Conservation (phyloP, 2,113 vertebrate genomes). For the Panthera uncia region DNA sequence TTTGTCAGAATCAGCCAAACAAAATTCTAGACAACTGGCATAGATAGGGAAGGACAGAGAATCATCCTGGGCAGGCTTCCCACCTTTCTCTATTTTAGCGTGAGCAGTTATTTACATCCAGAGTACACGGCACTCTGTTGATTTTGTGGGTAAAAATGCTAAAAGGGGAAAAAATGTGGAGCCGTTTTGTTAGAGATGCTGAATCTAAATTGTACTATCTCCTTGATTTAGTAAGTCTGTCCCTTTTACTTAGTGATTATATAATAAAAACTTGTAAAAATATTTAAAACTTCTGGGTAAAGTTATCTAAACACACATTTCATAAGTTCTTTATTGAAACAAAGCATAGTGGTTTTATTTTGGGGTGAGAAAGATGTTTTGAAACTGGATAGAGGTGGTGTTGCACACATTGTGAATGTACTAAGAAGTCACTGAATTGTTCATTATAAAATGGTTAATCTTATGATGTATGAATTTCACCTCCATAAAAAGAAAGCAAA, state of each 20-base stretch:
- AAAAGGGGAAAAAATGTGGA: not conserved
- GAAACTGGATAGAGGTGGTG: not conserved
- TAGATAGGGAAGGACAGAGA: not conserved
- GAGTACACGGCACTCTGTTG: not conserved
- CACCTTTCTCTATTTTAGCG: not conserved
- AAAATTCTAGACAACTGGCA: not conserved
- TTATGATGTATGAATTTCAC: not conserved
- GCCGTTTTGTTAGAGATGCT: not conserved
- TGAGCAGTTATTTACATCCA: not conserved
- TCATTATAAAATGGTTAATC: not conserved
- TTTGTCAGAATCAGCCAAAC: slow-evolving; percentile 44
- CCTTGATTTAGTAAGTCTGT: not conserved
- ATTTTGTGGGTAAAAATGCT: not conserved
- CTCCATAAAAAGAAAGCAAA: not conserved
- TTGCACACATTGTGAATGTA: not conserved
- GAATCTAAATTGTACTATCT: not conserved
- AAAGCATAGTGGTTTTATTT: not conserved
- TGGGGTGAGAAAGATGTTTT: not conserved
- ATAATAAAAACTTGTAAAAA: not conserved
- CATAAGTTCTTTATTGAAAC: not conserved
- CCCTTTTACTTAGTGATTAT: slow-evolving; percentile 9
- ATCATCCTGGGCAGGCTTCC: not conserved
- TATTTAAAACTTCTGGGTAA: not conserved
- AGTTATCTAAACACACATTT: not conserved
- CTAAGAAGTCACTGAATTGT: not conserved